Base-by-base conservation (phyloP, 2,888 invertebrate genomes). In the Chromoteleia sp. region DNA sequence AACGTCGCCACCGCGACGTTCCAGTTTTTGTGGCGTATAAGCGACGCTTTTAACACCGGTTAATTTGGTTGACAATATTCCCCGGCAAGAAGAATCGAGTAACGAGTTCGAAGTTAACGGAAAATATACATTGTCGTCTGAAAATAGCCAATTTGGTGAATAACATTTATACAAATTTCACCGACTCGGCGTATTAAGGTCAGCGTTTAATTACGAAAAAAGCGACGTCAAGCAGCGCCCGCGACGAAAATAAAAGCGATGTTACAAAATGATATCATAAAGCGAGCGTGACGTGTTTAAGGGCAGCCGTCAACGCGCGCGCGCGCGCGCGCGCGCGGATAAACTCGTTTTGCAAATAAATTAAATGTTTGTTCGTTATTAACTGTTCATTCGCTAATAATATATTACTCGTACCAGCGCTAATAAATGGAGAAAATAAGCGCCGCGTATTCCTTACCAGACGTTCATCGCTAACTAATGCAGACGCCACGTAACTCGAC, bases 391-490 rank as follows among this genome's bases (percentile, higher is more conserved):
- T 21, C 70, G n/a, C 25, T 80, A 70, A 75, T 80, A 70, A 75
- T 75, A 75, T 43, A 52, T 65, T 74, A 36, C 12, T 8, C 25
- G 25, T n/a, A n/a, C n/a, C n/a, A n/a, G 63, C 59, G 43, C 54
- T 63, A 61, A 67, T 73, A 48, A 80, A 63, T 41, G 30, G 43
- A 43, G 29, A 19, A 65, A 50, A 63, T 58, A 75, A 58, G 1
- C 21, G 12, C 19, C 21, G 61, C 6, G n/a, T 68, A 45, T 73
- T 73, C 41, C 52, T 58, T 63, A 71, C 58, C 50, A 61, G 63
- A 61, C 68, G 67, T 81, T 81, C 65, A 76, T 73, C 75, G 59
- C 39, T 48, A 81, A 77, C 73, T 77, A 73, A 81, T 76, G 67
- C 76, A 77, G 76, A 76, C 68, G 67, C 73, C 77, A 81, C 68